Conservation (phyloP, 37 sponge, comb jelly and placozoan species). For the Tethya wilhelma region DNA sequence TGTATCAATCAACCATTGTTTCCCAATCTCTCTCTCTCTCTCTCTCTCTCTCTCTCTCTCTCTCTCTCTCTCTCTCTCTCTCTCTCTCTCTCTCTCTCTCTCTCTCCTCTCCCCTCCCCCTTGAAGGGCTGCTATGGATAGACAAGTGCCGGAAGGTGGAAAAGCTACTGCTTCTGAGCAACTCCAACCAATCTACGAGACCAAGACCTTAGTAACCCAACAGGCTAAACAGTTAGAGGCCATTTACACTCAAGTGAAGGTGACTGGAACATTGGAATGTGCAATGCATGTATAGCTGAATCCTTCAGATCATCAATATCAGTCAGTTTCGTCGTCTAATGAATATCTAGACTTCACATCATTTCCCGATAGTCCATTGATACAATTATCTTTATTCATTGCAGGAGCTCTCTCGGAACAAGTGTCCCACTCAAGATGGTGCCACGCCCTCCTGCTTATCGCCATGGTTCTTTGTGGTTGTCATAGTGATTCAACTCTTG, state of each 20-base stretch:
- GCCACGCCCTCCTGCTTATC: conserved; percentile 39
- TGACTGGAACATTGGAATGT: neutral
- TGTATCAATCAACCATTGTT: neutral
- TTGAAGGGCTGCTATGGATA: conserved; percentile 25
- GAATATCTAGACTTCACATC: neutral
- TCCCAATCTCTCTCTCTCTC: conserved; percentile 34
- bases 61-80: neutral
- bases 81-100: conserved; percentile 6
- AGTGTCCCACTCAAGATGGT: neutral
- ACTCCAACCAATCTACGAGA: conserved; percentile 59
- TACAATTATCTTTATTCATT: neutral
- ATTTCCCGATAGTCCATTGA: no score
- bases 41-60: neutral
- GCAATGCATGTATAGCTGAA: neutral
- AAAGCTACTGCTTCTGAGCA: conserved; percentile 37
- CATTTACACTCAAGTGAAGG: conserved; percentile 18
- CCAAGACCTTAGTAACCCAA: conserved; percentile 21
- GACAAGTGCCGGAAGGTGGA: conserved; percentile 3
- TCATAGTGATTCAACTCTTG: conserved; percentile 23
- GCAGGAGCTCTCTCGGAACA: neutral
- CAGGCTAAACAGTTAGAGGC: conserved; percentile 8
- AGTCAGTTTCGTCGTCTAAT: neutral
- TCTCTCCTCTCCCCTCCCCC: conserved; percentile 3
- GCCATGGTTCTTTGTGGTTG: conserved; percentile 37
- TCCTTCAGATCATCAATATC: neutral